phyloP scores from a whole-genome alignment of 2,113 vertebrate genomes.

The Geococcyx californianus region DNA sequence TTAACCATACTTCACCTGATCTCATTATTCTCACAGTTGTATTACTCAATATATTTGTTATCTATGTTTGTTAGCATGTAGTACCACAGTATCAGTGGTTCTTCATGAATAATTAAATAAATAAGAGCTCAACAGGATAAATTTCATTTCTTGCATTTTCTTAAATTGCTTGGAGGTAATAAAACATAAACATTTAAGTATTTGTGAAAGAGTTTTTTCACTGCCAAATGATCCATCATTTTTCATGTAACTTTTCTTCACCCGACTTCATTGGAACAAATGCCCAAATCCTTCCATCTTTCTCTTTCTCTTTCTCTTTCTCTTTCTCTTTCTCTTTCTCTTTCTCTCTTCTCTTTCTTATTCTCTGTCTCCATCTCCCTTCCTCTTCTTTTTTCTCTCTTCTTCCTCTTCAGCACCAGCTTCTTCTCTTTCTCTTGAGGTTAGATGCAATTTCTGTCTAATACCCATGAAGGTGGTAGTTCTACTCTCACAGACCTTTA shows the following conservation, averaged over 20 bases:
- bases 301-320: no score
- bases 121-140: not conserved
- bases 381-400: not conserved
- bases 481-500: not conserved
- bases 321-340: no score
- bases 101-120: not conserved
- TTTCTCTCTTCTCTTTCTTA: no score
- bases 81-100: not conserved
- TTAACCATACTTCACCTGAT: not conserved
- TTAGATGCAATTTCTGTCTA: not conserved
- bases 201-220: not conserved
- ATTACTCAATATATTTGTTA: not conserved
- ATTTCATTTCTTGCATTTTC: not conserved
- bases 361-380: no score
- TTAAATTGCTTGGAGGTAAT: not conserved
- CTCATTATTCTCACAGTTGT: not conserved
- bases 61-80: not conserved
- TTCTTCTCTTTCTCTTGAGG: not conserved
- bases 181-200: not conserved
- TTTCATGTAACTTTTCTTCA: not conserved
- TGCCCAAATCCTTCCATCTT: not conserved
- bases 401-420: not conserved
- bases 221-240: not conserved
- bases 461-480: not conserved
- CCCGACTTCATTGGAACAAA: not conserved